Evolutionary conservation across 2,888 invertebrate species (phyloP).

Genomic region (Geophilus truncorum): DNA sequence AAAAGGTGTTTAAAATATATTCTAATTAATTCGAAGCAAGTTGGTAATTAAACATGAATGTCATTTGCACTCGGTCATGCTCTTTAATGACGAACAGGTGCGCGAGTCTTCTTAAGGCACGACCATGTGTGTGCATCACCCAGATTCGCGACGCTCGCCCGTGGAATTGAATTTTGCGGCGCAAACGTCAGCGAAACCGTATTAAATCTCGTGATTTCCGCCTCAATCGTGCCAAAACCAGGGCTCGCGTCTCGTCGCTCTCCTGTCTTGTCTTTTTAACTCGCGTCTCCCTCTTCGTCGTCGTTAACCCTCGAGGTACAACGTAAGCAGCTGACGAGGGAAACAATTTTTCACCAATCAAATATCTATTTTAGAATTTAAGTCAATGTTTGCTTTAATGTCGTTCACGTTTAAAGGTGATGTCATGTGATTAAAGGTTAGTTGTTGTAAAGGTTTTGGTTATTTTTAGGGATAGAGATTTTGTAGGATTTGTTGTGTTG

Average conservation of each 20-base stretch:
- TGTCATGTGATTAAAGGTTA: no score
- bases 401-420: no score
- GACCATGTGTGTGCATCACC: not conserved
- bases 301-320: not conserved
- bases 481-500: no score
- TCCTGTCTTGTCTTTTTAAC: not conserved
- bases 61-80: constrained; percentile 21
- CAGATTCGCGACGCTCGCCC: not conserved
- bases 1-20: constrained; percentile 21
- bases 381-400: no score
- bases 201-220: constrained; percentile 25
- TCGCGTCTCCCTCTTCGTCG: not conserved
- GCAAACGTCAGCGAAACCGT: constrained; percentile 24
- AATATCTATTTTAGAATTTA: not conserved
- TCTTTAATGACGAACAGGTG: constrained; percentile 22
- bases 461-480: no score
- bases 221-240: constrained; percentile 18
- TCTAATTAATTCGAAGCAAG: not conserved
- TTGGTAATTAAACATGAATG: constrained; percentile 9
- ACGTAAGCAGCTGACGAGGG: not conserved
- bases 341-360: not conserved
- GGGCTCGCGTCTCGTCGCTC: not conserved
- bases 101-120: not conserved
- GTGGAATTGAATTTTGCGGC: constrained; percentile 21
- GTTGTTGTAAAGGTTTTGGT: no score